A percentile compares a stretch with the other conserved stretches of the same genome.
These are phyloP conservation scores for Seriola aureovittata DNA, from an alignment of 2,113 vertebrate genomes.

Conservation along the genomic window DNA sequence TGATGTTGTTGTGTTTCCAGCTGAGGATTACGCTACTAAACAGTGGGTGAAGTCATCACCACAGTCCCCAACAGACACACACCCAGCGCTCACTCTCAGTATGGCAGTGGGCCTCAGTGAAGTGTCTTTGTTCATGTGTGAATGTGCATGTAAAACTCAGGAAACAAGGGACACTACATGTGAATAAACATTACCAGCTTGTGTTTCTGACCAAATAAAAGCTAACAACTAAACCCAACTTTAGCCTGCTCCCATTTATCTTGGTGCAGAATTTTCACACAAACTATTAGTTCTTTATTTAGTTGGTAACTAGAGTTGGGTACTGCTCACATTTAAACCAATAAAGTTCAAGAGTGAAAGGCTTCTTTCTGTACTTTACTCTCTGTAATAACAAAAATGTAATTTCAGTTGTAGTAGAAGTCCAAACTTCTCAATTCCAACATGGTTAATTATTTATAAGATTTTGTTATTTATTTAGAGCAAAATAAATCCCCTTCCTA, in stretches of 20 bases:
- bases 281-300: background rate
- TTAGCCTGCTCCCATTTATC: background rate
- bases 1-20: constrained; percentile 18
- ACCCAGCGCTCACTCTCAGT: background rate
- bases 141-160: background rate
- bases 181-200: background rate
- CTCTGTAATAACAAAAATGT: no score
- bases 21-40: constrained; percentile 6
- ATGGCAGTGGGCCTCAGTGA: background rate
- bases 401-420: no score
- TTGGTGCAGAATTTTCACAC: background rate
- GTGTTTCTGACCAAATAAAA: background rate
- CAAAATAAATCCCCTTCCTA: no score
- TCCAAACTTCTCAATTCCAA: no score
- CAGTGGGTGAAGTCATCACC: constrained; percentile 40
- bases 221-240: background rate
- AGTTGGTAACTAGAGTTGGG: background rate
- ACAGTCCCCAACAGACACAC: background rate
- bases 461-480: no score
- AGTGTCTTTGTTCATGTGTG: background rate
- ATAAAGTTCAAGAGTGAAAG: no score
- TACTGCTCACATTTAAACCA: no score
- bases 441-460: no score
- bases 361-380: no score
- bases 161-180: background rate